phyloP scores from a whole-genome alignment of 2,113 vertebrate species.

The Noturus placidus region DNA sequence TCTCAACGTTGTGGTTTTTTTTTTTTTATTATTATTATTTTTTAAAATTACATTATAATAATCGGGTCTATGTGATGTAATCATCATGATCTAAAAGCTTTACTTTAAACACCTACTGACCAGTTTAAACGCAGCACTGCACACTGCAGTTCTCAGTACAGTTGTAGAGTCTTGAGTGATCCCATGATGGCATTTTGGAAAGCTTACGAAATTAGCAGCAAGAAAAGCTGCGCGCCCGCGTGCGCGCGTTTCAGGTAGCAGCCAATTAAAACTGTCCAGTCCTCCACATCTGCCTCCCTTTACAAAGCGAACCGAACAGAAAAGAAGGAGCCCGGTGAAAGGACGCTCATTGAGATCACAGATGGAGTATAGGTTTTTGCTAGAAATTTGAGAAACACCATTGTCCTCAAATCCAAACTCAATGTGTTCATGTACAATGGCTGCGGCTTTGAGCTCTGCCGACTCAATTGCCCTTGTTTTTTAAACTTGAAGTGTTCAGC shows the following conservation, averaged over 20 bases:
- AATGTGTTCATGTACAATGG: constrained; percentile 89
- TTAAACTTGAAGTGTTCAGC: constrained; percentile 91
- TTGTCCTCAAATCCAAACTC: constrained; percentile 97
- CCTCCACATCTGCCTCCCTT: constrained; percentile 92
- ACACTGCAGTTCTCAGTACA: not conserved
- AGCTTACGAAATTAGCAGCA: not conserved
- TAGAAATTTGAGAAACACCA: constrained; percentile 97
- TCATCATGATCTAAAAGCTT: not conserved
- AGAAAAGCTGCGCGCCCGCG: constrained; percentile 35
- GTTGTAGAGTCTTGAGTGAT: not conserved
- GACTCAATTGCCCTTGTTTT: constrained; percentile 95
- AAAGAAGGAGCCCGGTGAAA: constrained; percentile 79
- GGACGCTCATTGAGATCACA: constrained; percentile 94
- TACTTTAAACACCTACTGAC: not conserved
- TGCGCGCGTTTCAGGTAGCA: constrained; percentile 69
- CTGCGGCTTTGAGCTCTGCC: constrained; percentile 85
- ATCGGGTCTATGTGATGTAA: not conserved
- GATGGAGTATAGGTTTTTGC: constrained; percentile 95
- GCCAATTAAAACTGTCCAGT: constrained; percentile 90
- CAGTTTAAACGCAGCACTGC: not conserved
- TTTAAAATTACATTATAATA: not conserved
- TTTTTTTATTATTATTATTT: too few relatives aligned
- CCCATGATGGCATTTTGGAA: not conserved
- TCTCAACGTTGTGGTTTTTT: not conserved
- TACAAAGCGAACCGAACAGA: constrained; percentile 80